phyloP scores from a whole-genome alignment of 2,797 vertebrate genomes.

The Staurois parvus region DNA sequence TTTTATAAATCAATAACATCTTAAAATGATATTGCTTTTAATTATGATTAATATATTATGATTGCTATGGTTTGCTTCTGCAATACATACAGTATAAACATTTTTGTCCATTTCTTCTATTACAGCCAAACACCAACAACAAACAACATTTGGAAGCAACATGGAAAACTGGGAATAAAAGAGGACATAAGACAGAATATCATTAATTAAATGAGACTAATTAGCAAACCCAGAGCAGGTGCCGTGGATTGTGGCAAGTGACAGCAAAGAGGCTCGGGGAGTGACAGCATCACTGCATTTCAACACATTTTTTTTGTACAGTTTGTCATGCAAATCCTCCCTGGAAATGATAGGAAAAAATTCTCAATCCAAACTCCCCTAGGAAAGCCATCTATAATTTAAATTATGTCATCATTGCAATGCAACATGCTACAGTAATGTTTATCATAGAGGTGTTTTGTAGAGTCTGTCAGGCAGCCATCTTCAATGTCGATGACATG shows the following conservation, averaged over 20 bases:
- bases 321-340: slow-evolving; percentile 86
- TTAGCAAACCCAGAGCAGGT: slow-evolving; percentile 89
- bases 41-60: not conserved
- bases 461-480: slow-evolving; percentile 46
- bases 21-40: not conserved
- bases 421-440: slow-evolving; percentile 52
- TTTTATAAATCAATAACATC: not conserved
- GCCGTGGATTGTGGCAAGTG: slow-evolving; percentile 81
- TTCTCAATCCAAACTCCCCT: slow-evolving; percentile 56
- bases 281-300: slow-evolving; percentile 83
- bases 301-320: slow-evolving; percentile 84
- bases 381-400: slow-evolving; percentile 60
- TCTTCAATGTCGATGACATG: slow-evolving; percentile 45
- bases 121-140: slow-evolving; percentile 28
- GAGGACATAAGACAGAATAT: slow-evolving; percentile 80
- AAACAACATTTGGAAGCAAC: slow-evolving; percentile 64
- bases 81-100: not conserved
- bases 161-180: slow-evolving; percentile 70
- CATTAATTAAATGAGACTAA: slow-evolving; percentile 90
- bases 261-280: slow-evolving; percentile 79
- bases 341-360: slow-evolving; percentile 77
- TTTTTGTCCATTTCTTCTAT: slow-evolving; percentile 43
- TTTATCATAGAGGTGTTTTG: slow-evolving; percentile 51
- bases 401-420: slow-evolving; percentile 62
- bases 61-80: not conserved